These are phyloP conservation scores for Pseudococcus jackbeardsleyi DNA, from an alignment of 2,888 invertebrate genomes.

Conservation along the genomic window DNA sequence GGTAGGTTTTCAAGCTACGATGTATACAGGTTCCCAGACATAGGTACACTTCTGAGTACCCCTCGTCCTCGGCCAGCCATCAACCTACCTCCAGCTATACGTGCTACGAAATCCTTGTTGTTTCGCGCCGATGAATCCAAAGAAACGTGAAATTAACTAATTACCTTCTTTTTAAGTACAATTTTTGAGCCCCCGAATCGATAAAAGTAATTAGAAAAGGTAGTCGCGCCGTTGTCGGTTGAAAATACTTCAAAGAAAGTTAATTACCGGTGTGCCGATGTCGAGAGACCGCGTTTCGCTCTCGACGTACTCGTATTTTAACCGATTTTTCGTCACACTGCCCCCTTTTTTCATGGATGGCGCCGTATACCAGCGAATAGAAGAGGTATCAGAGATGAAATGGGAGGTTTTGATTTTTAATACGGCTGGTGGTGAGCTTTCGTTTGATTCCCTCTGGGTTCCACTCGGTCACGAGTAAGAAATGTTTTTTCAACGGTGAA, in stretches of 20 bases:
- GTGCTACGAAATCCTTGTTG: background rate
- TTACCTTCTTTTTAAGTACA: slow-evolving; percentile 20
- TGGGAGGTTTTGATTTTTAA: background rate
- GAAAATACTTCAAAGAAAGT: slow-evolving; percentile 39
- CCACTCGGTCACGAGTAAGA: no score
- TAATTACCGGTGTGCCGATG: slow-evolving; percentile 7
- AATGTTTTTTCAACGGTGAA: no score
- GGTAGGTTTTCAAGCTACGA: no score
- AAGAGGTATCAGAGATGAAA: background rate
- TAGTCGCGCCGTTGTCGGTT: background rate
- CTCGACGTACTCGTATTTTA: background rate
- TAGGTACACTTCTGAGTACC: no score
- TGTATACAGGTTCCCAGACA: no score
- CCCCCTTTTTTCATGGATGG: background rate
- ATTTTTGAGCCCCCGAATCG: slow-evolving; percentile 27
- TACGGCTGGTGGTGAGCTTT: background rate
- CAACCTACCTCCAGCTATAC: no score
- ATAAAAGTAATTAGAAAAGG: slow-evolving; percentile 51
- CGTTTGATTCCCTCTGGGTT: no score
- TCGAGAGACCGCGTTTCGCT: background rate
- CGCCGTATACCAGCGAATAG: background rate
- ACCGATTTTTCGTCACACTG: background rate
- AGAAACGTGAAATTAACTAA: slow-evolving; percentile 36
- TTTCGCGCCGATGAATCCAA: background rate
- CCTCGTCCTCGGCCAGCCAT: no score